These are phyloP conservation scores for Emesis russula DNA, from an alignment of 2,888 invertebrate species.

Conservation along the genomic window DNA sequence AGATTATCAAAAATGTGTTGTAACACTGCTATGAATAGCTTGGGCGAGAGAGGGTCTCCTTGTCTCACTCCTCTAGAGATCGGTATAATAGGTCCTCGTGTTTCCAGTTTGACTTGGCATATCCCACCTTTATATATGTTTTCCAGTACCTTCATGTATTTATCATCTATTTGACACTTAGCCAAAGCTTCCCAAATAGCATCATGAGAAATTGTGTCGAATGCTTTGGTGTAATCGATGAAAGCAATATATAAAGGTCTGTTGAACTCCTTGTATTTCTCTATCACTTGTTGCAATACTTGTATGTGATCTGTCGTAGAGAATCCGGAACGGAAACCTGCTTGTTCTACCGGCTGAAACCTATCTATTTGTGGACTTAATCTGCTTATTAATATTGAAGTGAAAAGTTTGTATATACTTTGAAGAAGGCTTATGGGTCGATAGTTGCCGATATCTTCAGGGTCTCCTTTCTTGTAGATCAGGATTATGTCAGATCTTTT, in stretches of 20 bases:
- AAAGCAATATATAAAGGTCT: neutral
- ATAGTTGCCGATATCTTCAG: slow-evolving; percentile 47
- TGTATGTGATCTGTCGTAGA: slow-evolving; percentile 44
- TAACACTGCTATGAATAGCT: too few species aligned
- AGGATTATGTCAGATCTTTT: slow-evolving; percentile 36
- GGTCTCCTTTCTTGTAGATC: slow-evolving; percentile 53
- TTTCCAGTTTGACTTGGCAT: too few species aligned
- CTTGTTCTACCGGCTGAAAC: slow-evolving; percentile 37
- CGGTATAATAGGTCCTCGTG: too few species aligned
- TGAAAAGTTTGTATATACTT: slow-evolving; percentile 48
- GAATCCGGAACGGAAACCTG: slow-evolving; percentile 29
- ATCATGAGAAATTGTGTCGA: slow-evolving; percentile 41
- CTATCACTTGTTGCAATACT: slow-evolving; percentile 33
- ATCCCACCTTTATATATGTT: neutral
- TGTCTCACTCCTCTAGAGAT: too few species aligned
- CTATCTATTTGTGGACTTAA: slow-evolving; percentile 30
- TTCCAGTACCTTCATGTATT: slow-evolving; percentile 32
- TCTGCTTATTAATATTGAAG: slow-evolving; percentile 29
- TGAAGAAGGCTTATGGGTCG: slow-evolving; percentile 56
- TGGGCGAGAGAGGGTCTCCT: too few species aligned
- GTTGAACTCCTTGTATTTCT: slow-evolving; percentile 39
- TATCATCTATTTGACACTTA: slow-evolving; percentile 35
- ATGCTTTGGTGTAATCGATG: slow-evolving; percentile 2
- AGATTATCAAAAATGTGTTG: too few species aligned
- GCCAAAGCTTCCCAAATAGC: slow-evolving; percentile 45